phyloP scores from a whole-genome alignment of 2,888 invertebrate species.

The Eupithecia inturbata region DNA sequence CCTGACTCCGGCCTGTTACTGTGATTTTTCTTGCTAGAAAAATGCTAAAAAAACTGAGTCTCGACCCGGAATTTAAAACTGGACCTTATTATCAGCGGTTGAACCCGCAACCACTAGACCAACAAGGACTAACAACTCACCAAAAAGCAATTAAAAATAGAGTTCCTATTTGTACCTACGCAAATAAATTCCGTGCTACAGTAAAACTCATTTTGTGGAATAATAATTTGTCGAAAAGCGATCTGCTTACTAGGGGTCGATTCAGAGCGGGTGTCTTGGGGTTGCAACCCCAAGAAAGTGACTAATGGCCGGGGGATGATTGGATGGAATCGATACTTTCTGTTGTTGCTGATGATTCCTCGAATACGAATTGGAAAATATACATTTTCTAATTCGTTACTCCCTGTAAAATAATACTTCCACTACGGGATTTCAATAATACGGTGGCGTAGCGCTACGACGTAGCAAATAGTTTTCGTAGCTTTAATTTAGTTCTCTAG shows the following conservation, averaged over 20 bases:
- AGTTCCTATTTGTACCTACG: neutral
- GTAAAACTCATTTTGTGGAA: neutral
- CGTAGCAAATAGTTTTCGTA: neutral
- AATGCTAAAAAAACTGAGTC: neutral
- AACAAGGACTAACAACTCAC: neutral
- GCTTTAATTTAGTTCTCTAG: neutral
- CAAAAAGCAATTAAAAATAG: neutral
- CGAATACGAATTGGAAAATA: constrained; percentile 3
- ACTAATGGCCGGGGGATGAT: constrained; percentile 45
- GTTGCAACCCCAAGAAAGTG: constrained; percentile 38
- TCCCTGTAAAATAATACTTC: neutral
- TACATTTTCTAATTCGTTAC: neutral
- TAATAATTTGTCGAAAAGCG: constrained; percentile 9
- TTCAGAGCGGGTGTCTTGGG: constrained; percentile 36
- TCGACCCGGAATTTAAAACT: neutral
- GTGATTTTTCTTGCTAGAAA: neutral
- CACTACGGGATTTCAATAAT: neutral
- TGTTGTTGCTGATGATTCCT: constrained; percentile 1
- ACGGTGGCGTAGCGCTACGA: neutral
- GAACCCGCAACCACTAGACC: neutral
- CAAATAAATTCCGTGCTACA: neutral
- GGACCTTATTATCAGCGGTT: neutral
- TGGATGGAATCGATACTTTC: constrained; percentile 43
- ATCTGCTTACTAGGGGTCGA: constrained; percentile 21
- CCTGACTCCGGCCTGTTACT: too few species aligned